Evolutionary conservation across 2,113 vertebrate genomes (phyloP).

Genomic region (Prionailurus viverrinus): DNA sequence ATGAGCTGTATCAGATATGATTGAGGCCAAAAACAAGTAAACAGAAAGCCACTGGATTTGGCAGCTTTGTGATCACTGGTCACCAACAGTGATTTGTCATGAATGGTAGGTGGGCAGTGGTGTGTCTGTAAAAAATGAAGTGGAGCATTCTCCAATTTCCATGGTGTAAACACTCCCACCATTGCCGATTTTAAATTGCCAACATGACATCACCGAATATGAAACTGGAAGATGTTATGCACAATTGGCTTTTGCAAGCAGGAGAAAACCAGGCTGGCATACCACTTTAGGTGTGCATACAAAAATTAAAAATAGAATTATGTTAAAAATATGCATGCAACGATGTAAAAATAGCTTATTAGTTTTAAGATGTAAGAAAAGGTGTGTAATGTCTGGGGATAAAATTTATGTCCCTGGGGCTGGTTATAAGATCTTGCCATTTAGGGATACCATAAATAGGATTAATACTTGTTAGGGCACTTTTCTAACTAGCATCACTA

Average conservation of each 20-base stretch:
- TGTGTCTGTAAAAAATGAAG: not conserved
- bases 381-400: not conserved
- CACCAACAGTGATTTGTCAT: not conserved
- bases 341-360: not conserved
- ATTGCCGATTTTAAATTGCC: not conserved
- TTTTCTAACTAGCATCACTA: not conserved
- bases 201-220: not conserved
- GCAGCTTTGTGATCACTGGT: not conserved
- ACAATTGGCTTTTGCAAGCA: not conserved
- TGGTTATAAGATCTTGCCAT: not conserved
- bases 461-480: not conserved
- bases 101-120: not conserved
- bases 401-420: not conserved
- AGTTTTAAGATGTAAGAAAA: not conserved
- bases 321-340: not conserved
- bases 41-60: not conserved
- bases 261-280: not conserved
- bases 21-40: not conserved
- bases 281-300: not conserved
- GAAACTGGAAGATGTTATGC: not conserved
- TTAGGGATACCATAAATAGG: not conserved
- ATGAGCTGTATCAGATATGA: not conserved
- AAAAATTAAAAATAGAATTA: not conserved
- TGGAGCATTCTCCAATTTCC: slow-evolving; percentile 5
- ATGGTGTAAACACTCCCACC: not conserved